Base-by-base conservation (phyloP, 2,888 invertebrate species). In the Cryptophagus acutangulus region DNA sequence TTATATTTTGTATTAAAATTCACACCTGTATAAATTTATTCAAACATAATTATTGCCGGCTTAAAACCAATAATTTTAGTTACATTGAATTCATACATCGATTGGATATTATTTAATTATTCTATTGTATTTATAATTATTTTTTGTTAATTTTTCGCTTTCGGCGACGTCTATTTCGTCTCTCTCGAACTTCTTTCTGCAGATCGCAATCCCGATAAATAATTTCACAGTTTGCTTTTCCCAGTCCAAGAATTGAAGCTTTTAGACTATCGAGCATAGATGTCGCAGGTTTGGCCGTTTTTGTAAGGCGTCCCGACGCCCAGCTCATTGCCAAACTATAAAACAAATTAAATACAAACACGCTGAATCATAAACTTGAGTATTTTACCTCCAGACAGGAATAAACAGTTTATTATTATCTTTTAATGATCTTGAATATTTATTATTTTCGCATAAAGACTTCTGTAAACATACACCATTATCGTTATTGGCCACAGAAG, bases 281-380 rank as follows among this genome's bases (percentile, higher is more conserved):
- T 36, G 73, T 68, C 57, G 72, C 69, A 8, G 67, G 62, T 17
- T 68, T 58, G 33, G 64, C 48, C 43, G 56, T 61, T 40, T 59
- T 62, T 12, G 68, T 50, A 25, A 77, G 51, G 49, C 69, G 69
- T 1, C 84, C 80, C 0, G 82, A 79, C 4, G 81, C 65, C 84
- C 85, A 87, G 43, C 84, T 83, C 67, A 85, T 77, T n/a, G 84
- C 85, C 44, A 83, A 74, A 60, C 86, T 86, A 67, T n/a, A 67
- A 69, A 52, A 45, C 43, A 29, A 10, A 8, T 12, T 10, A 29
- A 8, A 29, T 10, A 29, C 29, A 29, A 12, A 29, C 8, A 29
- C 29, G 12, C 29, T 29, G 6, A 29, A 29, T 8, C 13, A 16
- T 24, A 2, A 29, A 16, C 3, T 10, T 17, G 15, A 28, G 20